Evolutionary conservation across 2,797 vertebrate species (phyloP), one percentile per base, ranked within the genome.

Genomic region (Clarias fuscus): DNA sequence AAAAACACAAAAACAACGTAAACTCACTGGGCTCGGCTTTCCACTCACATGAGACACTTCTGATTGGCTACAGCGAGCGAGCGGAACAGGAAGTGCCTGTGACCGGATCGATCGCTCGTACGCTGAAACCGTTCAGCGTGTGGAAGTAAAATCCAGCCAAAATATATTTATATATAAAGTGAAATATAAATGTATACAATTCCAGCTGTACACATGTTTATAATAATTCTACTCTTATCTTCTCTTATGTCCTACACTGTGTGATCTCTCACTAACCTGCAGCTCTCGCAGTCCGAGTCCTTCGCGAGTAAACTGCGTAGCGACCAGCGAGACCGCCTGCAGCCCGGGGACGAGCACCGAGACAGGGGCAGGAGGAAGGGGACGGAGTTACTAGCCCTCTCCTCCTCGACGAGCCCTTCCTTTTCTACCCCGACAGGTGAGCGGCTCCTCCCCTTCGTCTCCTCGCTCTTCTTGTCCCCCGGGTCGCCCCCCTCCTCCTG

Each of bases 201-300:
- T 48, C 43, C 8, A 48, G 7, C 43, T 48, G 43, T 48, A 8
- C 8, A 48, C 43, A 48, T 48, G 8, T 48, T 7, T 48, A 10
- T 48, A 10, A 48, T 48, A 48, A 48, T 48, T 48, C 43, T 48
- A 10, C 43, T 48, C 43, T 10, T 4, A 37, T 37, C 37, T 37
- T 37, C 37, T 37, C 37, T 37, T 37, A 37, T 80, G 7, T 59
- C 7, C 43, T 48, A 48, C 43, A 5, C 27, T 56, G 27, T 8
- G 40, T 71, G 56, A 27, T 67, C 79, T 67, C 91, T 89, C 90
- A 96, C 95, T 96, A 91, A 95, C 96, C 95, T 96, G 93, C 92
- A 93, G 91, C 92, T 91, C 86, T 95, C 95, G 91, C 93, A 90
- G 89, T 96, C 94, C n/a, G 93, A 94, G 81, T 95, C 95, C 91